phyloP scores from a whole-genome alignment of 92 coral and sea anemone species.

The Porites cylindrica region DNA sequence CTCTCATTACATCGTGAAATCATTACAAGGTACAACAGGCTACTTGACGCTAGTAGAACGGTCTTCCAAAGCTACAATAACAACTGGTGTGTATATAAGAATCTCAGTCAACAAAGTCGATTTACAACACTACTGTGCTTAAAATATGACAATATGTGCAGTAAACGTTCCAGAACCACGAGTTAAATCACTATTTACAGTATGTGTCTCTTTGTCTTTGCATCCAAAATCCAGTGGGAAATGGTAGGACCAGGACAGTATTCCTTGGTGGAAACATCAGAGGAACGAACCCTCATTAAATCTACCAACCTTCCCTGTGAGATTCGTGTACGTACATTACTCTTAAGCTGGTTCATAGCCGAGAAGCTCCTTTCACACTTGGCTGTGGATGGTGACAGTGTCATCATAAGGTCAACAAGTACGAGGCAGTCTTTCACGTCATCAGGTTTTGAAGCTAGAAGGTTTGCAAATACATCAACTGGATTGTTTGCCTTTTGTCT shows the following conservation, averaged over 20 bases:
- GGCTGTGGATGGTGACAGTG: slow-evolving; percentile 51
- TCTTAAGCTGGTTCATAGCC: slow-evolving; percentile 50
- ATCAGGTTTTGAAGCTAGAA: slow-evolving; percentile 41
- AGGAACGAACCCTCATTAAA: slow-evolving; percentile 46
- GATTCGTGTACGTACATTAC: slow-evolving; percentile 22
- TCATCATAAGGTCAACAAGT: slow-evolving; percentile 30
- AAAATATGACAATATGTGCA: not conserved
- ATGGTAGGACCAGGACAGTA: slow-evolving; percentile 20
- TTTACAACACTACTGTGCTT: slow-evolving; percentile 1
- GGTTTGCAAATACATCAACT: not conserved
- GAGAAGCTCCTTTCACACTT: slow-evolving; percentile 56
- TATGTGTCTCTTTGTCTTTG: slow-evolving; percentile 48
- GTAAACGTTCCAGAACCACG: not conserved
- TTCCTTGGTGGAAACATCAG: slow-evolving; percentile 6
- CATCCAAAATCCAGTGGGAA: slow-evolving; percentile 27
- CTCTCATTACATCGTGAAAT: too few relatives aligned
- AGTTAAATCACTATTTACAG: not conserved
- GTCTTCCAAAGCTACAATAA: not conserved
- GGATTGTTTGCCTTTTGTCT: slow-evolving; percentile 44
- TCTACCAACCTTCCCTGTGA: slow-evolving; percentile 35
- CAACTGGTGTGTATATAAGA: not conserved
- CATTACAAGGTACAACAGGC: too few relatives aligned
- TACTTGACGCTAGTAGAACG: not conserved
- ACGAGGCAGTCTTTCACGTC: slow-evolving; percentile 47
- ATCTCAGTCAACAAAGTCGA: not conserved